These are phyloP conservation scores for Falcaria lacertinaria DNA, from an alignment of 2,888 invertebrate genomes.

Conservation along the genomic window DNA sequence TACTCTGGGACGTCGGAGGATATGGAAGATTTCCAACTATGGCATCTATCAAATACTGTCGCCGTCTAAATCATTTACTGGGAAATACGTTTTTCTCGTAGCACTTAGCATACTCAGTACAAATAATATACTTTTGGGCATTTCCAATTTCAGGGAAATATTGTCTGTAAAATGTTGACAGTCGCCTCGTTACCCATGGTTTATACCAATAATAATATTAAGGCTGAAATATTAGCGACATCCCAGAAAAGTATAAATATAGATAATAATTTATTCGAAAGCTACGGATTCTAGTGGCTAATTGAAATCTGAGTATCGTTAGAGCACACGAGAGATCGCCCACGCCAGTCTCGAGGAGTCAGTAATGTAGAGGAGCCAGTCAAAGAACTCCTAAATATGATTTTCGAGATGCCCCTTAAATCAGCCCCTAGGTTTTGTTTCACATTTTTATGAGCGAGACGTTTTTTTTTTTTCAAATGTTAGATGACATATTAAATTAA, in stretches of 20 bases:
- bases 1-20: slow-evolving; percentile 32
- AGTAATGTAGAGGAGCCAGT: background rate
- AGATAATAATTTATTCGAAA: slow-evolving; percentile 7
- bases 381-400: no score
- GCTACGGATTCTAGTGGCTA: slow-evolving; percentile 29
- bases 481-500: no score
- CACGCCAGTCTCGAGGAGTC: slow-evolving; percentile 3
- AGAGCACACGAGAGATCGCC: slow-evolving; percentile 9
- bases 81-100: background rate
- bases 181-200: no score
- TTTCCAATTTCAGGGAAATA: background rate
- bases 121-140: background rate
- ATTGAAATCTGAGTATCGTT: slow-evolving; percentile 39
- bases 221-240: slow-evolving; percentile 7
- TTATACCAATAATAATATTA: no score
- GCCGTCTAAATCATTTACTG: slow-evolving; percentile 5
- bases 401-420: no score
- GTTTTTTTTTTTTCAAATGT: no score
- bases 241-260: slow-evolving; percentile 9
- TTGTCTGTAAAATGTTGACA: slow-evolving; percentile 7
- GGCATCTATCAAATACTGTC: slow-evolving; percentile 22
- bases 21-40: slow-evolving; percentile 56
- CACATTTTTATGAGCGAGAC: no score
- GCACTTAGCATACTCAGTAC: background rate
- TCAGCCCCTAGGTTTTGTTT: no score